A percentile compares a stretch with the other conserved stretches of the same genome.
Conservation (phyloP, 2,113 vertebrate genomes). For the Echinops telfairi region DNA sequence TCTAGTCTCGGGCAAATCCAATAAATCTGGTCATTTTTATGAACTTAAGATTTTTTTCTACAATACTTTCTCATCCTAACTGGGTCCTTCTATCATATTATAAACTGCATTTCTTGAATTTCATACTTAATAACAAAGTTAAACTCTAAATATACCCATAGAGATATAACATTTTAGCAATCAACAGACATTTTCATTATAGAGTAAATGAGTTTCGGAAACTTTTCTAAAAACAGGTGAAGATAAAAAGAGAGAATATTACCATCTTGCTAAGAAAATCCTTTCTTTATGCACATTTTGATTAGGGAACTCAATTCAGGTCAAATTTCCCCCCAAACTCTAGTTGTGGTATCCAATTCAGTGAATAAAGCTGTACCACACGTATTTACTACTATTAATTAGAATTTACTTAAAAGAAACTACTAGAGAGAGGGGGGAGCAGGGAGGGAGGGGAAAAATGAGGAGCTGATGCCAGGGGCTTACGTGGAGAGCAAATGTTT, state of each 20-base stretch:
- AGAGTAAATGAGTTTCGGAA: constrained; percentile 14
- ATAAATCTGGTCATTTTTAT: neutral
- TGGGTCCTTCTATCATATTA: neutral
- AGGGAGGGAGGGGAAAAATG: too few relatives aligned
- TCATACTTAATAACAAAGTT: constrained; percentile 35
- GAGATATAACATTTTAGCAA: constrained; percentile 56
- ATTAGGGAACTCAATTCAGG: neutral
- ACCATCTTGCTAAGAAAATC: constrained; percentile 50
- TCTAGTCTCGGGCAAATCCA: neutral
- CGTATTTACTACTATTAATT: neutral
- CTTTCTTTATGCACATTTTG: constrained; percentile 49
- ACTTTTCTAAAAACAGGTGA: constrained; percentile 18
- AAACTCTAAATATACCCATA: neutral
- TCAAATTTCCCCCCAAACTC: constrained; percentile 51
- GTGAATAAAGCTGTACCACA: constrained; percentile 49
- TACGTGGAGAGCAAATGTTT: too few relatives aligned
- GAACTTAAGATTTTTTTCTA: too few relatives aligned
- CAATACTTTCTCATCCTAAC: neutral
- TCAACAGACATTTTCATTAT: constrained; percentile 47
- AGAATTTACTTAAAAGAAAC: constrained; percentile 45
- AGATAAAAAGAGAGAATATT: constrained; percentile 28
- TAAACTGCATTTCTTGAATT: constrained; percentile 17
- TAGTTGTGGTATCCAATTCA: constrained; percentile 27
- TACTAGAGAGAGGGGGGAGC: neutral
- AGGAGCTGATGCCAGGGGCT: too few relatives aligned